These are phyloP conservation scores for Ceyx melanurus DNA, from an alignment of 2,113 vertebrate species.

Conservation along the genomic window DNA sequence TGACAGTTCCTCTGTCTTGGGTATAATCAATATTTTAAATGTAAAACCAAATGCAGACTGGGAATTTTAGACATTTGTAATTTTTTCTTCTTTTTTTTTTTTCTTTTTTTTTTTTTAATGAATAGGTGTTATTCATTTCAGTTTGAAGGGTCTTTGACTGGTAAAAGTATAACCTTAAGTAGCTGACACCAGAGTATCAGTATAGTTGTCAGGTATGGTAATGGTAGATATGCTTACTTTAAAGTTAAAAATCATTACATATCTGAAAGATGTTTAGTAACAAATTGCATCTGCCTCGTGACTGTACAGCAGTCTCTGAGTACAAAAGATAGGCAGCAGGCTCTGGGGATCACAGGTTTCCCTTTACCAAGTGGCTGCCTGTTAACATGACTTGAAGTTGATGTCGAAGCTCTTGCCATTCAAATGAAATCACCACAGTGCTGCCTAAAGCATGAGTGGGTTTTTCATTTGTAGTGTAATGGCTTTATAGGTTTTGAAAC, in stretches of 20 bases:
- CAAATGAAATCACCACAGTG: background rate
- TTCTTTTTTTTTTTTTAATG: slow-evolving; percentile 13
- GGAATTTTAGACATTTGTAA: slow-evolving; percentile 35
- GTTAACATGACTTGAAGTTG: background rate
- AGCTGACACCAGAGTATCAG: background rate
- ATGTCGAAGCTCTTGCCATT: background rate
- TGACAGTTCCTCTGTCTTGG: slow-evolving; percentile 58
- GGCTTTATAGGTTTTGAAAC: background rate
- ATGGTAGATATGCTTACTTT: background rate
- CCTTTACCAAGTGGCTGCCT: background rate
- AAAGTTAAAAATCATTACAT: background rate
- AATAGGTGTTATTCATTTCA: slow-evolving; percentile 18
- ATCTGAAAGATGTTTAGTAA: background rate
- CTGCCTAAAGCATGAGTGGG: background rate
- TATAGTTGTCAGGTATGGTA: background rate
- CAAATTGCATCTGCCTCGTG: rapidly evolving
- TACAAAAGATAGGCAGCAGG: background rate
- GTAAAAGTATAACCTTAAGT: background rate
- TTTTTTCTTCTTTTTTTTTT: slow-evolving; percentile 13
- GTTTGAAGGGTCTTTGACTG: slow-evolving; percentile 28
- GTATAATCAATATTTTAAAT: slow-evolving; percentile 72
- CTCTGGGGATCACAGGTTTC: background rate
- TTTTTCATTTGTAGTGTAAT: background rate
- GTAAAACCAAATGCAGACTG: slow-evolving; percentile 57
- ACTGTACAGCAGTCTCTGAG: background rate